phyloP scores from a whole-genome alignment of 2,888 invertebrate species.

The Synergus gifuensis region DNA sequence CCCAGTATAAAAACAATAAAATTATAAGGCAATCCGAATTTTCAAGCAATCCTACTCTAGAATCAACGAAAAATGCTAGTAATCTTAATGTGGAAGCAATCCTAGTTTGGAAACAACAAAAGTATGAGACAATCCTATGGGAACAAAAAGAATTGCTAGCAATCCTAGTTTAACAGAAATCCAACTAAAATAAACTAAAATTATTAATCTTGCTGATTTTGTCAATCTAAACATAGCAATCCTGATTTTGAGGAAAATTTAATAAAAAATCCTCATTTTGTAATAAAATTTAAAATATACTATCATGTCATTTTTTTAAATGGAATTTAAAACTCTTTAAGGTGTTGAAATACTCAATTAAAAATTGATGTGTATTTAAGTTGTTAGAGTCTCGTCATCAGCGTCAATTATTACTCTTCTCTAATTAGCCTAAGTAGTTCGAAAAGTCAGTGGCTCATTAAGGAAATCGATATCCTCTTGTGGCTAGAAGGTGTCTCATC shows the following conservation, averaged over 20 bases:
- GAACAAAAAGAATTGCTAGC: too few relatives aligned
- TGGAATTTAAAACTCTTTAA: not conserved
- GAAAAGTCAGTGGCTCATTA: not conserved
- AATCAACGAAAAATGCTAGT: too few relatives aligned
- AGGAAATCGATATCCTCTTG: slow-evolving; percentile 7
- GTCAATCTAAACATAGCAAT: not conserved
- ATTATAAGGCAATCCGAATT: not conserved
- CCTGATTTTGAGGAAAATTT: not conserved
- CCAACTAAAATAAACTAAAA: too few relatives aligned
- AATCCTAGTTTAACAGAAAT: not conserved
- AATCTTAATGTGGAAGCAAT: too few relatives aligned
- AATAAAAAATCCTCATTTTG: not conserved
- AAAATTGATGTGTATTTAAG: not conserved
- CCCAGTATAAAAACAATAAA: too few relatives aligned
- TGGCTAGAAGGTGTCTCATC: not conserved
- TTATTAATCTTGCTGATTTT: too few relatives aligned
- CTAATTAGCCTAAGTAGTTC: not conserved
- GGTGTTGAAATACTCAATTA: not conserved
- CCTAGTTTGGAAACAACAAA: too few relatives aligned
- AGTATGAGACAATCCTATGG: too few relatives aligned
- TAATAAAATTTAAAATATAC: not conserved
- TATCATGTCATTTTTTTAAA: not conserved
- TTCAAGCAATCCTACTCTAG: too few relatives aligned
- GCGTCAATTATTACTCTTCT: not conserved
- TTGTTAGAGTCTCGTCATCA: not conserved